Percentiles rank a stretch among this genome's conserved stretches.
Evolutionary conservation across 2,797 vertebrate species (phyloP).

Genomic region (Pristis pectinata): DNA sequence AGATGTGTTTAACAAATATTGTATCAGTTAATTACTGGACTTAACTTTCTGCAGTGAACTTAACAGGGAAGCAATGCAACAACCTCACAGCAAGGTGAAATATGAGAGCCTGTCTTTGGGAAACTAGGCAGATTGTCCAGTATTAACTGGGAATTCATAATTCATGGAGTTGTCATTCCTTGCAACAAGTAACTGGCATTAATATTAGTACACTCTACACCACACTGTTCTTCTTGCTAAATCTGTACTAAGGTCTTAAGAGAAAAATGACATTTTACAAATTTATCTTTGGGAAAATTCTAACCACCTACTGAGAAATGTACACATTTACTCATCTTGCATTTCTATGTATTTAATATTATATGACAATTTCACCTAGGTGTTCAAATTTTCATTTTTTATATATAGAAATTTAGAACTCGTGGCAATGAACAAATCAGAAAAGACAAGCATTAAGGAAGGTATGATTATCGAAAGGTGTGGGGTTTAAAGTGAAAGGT

Average conservation of each 20-base stretch:
- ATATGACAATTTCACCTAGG: neutral
- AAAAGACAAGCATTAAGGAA: neutral
- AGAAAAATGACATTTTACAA: neutral
- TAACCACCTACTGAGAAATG: neutral
- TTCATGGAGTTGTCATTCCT: neutral
- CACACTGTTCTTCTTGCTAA: neutral
- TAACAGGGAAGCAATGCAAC: neutral
- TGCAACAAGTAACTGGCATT: neutral
- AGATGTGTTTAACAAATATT: neutral
- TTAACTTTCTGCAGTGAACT: neutral
- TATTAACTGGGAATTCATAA: neutral
- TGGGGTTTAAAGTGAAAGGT: neutral
- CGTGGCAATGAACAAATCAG: constrained; percentile 1
- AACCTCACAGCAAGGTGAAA: neutral
- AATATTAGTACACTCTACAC: neutral
- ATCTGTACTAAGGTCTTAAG: neutral
- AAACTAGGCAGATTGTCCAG: neutral
- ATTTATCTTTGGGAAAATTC: neutral
- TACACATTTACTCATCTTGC: neutral
- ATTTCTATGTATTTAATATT: neutral
- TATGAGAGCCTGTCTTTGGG: neutral
- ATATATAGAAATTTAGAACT: neutral
- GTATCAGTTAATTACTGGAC: neutral
- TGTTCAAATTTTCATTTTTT: neutral
- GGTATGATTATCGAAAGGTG: neutral